Percentiles rank a stretch among this genome's conserved stretches.
These are phyloP conservation scores for Condylura cristata DNA, from an alignment of 2,113 vertebrate genomes.

Conservation along the genomic window DNA sequence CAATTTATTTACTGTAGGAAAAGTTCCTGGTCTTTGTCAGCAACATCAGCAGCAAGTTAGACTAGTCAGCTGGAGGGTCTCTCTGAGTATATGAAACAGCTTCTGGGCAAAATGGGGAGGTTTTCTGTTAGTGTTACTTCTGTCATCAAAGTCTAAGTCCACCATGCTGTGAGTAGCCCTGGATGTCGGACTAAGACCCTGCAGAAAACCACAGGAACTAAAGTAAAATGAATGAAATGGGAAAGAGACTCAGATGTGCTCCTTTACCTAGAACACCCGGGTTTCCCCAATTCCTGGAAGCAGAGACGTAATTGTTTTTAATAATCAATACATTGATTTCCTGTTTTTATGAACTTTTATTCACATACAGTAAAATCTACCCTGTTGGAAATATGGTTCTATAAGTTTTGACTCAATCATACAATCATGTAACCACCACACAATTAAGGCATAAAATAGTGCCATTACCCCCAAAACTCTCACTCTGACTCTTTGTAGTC, in stretches of 20 bases:
- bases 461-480: not conserved
- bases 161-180: not conserved
- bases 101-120: not conserved
- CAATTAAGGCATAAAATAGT: not conserved
- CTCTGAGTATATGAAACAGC: not conserved
- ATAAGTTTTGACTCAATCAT: not conserved
- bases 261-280: not conserved
- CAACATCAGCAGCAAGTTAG: not conserved
- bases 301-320: not conserved
- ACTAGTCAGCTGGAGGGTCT: not conserved
- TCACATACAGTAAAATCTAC: not conserved
- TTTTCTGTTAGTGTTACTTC: not conserved
- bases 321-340: not conserved
- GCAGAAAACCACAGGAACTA: not conserved
- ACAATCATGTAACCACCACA: not conserved
- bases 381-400: not conserved
- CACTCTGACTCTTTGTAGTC: not conserved
- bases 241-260: not conserved
- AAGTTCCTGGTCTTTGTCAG: not conserved
- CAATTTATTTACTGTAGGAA: not conserved
- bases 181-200: not conserved
- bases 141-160: not conserved
- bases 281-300: not conserved
- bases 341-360: not conserved
- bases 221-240: conserved; percentile 45